phyloP scores from a whole-genome alignment of 2,888 invertebrate species.

The Litoditis marina region DNA sequence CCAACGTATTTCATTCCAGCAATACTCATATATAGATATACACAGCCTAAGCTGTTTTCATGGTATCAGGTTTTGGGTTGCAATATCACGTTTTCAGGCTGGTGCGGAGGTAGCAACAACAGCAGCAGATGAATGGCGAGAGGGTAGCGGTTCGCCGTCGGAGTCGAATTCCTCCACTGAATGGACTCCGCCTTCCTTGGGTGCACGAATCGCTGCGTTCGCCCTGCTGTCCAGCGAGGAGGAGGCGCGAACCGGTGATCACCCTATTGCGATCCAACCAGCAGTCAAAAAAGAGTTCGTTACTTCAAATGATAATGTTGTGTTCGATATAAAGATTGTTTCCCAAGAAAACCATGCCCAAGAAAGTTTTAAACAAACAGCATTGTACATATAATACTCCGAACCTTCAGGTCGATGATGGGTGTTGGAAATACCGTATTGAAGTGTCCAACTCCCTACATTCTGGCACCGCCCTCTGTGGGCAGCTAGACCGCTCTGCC shows the following conservation, averaged over 20 bases:
- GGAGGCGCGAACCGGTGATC: conserved; percentile 22
- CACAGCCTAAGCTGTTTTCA: neutral
- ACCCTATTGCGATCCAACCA: conserved; percentile 18
- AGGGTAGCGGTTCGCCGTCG: conserved; percentile 40
- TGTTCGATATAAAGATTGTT: neutral
- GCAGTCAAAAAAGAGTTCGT: conserved; percentile 45
- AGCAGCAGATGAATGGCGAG: conserved; percentile 37
- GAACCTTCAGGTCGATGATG: conserved; percentile 13
- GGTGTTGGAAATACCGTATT: conserved; percentile 9
- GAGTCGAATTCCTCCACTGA: conserved; percentile 47
- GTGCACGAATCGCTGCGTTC: conserved; percentile 7
- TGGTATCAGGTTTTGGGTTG: neutral
- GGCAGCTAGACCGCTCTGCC: conserved; percentile 12
- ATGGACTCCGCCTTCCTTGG: conserved; percentile 26
- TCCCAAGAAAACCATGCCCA: neutral
- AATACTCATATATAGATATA: neutral
- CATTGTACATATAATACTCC: neutral
- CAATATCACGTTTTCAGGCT: conserved; percentile 19
- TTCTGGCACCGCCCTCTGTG: conserved; percentile 18
- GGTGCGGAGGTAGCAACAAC: conserved; percentile 32
- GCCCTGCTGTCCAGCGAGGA: conserved; percentile 17
- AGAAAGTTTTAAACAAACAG: neutral
- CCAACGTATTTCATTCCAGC: no score
- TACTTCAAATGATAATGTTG: conserved; percentile 20
- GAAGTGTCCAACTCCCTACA: conserved; percentile 11